Base-by-base conservation (phyloP, 2,888 invertebrate genomes). In the Dolichomitus sp. region DNA sequence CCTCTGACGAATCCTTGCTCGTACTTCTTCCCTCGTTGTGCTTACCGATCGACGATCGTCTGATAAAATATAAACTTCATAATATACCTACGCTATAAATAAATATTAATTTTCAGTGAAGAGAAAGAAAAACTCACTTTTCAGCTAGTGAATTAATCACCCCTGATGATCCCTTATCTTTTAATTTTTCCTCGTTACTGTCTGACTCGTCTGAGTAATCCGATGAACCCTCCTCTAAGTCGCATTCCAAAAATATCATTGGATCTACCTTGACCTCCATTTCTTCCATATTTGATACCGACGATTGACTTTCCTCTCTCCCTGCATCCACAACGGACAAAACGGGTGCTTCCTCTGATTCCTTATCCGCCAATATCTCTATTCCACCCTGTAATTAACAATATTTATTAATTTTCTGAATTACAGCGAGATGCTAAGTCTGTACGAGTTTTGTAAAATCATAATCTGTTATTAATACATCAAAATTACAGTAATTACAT, bases 261-360 rank as follows among this genome's bases (percentile, higher is more conserved):
- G 96, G 96, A 91, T 96, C 96, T 0, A 96, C 95, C 90, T 95
- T 95, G 0, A 96, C 95, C 94, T 96, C 96, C 95, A 96, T 95
- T 93, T 96, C 95, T 70, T 93, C 93, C 85, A 88, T 93, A 63
- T 88, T 91, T n/a, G 91, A 83, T n/a, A 73, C 78, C 86, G 52
- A 76, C 40, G 80, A 83, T 48, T 80, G 79, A 65, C 76, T 83
- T 61, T 83, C 80, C 37, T 83, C 83, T 50, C 80, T 79, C 48
- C 76, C 69, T 19, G 45, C 75, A 7, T 90, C 90, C 19, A 89
- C 88, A 72, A 89, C 89, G 0, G 80, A 81, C 23, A 85, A 45
- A 63, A 84, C 81, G 68, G 87, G 80, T 12, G 57, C 30, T 85
- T 86, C 88, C 75, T 84, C 27, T 17, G 87, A 80, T 65, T 92